phyloP scores from a whole-genome alignment of 2,113 vertebrate genomes.

The Callithrix jacchus region DNA sequence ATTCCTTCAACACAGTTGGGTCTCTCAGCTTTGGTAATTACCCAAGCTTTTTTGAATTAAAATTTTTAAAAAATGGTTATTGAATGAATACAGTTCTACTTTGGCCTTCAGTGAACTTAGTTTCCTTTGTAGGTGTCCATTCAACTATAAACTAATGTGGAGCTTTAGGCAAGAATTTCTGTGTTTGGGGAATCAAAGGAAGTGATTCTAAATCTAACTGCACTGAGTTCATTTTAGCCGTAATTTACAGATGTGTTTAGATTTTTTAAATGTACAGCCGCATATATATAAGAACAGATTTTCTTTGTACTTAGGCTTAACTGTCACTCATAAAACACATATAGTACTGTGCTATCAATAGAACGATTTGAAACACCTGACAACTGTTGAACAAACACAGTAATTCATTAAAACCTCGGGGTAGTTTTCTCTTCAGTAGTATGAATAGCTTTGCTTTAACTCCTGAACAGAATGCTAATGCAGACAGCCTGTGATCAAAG shows the following conservation, averaged over 20 bases:
- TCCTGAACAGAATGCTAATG: conserved; percentile 76
- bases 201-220: conserved; percentile 48
- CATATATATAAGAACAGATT: conserved; percentile 11
- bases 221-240: conserved; percentile 43
- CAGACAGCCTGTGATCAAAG: conserved; percentile 83
- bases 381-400: conserved; percentile 81
- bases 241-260: conserved; percentile 58
- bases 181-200: conserved; percentile 45
- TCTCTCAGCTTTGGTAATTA: conserved; percentile 22
- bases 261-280: conserved; percentile 38
- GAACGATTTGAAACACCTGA: conserved; percentile 68
- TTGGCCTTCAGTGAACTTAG: not conserved
- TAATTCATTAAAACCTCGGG: conserved; percentile 82
- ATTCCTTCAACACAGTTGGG: not conserved
- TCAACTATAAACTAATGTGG: conserved; percentile 25
- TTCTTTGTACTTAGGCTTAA: conserved; percentile 59
- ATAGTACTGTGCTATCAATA: conserved; percentile 56
- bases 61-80: not conserved
- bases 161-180: conserved; percentile 46
- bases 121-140: conserved; percentile 36
- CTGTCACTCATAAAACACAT: conserved; percentile 71
- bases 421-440: conserved; percentile 77
- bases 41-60: not conserved
- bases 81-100: conserved; percentile 38
- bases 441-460: conserved; percentile 77